Evolutionary conservation across 2,113 vertebrate genomes (phyloP), one percentile per base, ranked within the genome.

Genomic region (Geothlypis trichas): DNA sequence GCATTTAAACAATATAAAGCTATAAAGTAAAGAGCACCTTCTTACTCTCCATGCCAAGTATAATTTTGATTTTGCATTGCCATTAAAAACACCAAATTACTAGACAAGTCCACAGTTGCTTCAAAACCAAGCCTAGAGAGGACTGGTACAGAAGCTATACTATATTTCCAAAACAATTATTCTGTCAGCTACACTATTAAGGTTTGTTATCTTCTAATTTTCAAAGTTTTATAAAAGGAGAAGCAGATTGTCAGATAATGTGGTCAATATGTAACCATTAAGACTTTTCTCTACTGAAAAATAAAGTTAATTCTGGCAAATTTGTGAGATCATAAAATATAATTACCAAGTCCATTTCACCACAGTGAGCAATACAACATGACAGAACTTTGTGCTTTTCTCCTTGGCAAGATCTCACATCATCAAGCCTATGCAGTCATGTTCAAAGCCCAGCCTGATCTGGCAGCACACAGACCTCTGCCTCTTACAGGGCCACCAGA

Each of bases 401-500:
- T 80, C 59, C 41, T 63, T 71, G 41, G 55, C 35, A 76, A 77
- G 63, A 28, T n/a, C 66, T 62, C 55, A 74, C 28, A 41, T 15
- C 2, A 4, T 13, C 0, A 0, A 79, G 49, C 1, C 0, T 14
- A 31, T 2, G 5, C 15, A 72, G 13, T 10, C 6, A 59, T 28
- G 33, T 71, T 74, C 55, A 61, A 92, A 92, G 55, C 41, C 28
- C 3, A 5, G 27, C 41, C n/a, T 37, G 59, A 69, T 41, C 16
- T 2, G 24, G 35, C 15, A 62, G 69, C 46, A 54, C 4, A 1
- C 8, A 39, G 20, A n/a, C 4, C 2, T 42, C 42, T 52, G 42
- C 30, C 47, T 75, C 37, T 30, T 23, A 58, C 23, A 54, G 18
- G 22, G 55, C 8, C 49, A 76, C 26, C 27, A 37, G 16, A 84